These are phyloP conservation scores for Tetramorium bicarinatum DNA, from an alignment of 2,888 invertebrate species.

Conservation along the genomic window DNA sequence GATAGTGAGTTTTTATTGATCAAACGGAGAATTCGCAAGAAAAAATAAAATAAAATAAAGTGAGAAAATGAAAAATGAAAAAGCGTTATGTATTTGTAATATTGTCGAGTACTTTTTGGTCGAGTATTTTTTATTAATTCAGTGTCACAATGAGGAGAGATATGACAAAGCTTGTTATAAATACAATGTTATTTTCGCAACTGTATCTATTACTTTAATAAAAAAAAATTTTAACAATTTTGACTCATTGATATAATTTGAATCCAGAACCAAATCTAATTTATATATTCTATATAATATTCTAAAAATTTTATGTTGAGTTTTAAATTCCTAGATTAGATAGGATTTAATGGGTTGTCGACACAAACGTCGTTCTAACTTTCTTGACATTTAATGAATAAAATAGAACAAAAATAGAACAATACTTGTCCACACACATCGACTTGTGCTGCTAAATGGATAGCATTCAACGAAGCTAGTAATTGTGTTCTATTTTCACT, in stretches of 20 bases:
- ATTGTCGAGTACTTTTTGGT: background rate
- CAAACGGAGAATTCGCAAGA: background rate
- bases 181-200: background rate
- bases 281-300: background rate
- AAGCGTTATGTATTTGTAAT: background rate
- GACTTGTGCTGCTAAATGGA: background rate
- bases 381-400: background rate
- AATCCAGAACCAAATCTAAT: background rate
- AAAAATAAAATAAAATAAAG: background rate
- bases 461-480: too few species aligned
- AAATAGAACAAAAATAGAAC: background rate
- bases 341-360: too few species aligned
- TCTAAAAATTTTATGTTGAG: background rate
- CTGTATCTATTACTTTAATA: background rate
- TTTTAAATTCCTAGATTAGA: too few species aligned
- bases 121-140: background rate
- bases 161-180: background rate
- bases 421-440: background rate
- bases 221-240: background rate
- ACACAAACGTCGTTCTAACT: too few species aligned
- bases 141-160: background rate
- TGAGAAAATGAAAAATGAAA: background rate
- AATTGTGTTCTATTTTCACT: background rate
- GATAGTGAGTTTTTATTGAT: conserved; percentile 1
- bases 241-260: conserved; percentile 7